A percentile compares a stretch with the other conserved stretches of the same genome.
These are phyloP conservation scores for Archivesica marissinica DNA, from an alignment of 1,140 invertebrate species.

Conservation along the genomic window DNA sequence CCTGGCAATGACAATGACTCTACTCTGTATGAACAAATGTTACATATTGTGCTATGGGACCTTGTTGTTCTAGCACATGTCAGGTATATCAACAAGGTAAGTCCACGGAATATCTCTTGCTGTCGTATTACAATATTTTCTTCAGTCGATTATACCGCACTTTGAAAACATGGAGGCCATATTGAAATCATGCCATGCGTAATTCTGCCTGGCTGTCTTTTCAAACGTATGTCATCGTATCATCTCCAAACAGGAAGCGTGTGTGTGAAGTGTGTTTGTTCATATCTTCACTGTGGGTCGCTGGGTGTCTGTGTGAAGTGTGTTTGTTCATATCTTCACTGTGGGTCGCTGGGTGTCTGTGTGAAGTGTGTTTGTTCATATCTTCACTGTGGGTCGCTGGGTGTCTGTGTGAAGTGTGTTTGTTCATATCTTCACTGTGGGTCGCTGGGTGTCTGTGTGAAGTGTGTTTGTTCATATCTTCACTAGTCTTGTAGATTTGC, in stretches of 20 bases:
- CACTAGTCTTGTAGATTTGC: background rate
- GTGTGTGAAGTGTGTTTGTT: background rate
- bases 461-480: too few relatives aligned
- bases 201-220: too few relatives aligned
- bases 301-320: too few relatives aligned
- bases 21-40: slow-evolving; percentile 28
- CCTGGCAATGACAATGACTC: slow-evolving; percentile 4
- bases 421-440: too few relatives aligned
- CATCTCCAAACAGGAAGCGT: background rate
- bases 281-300: too few relatives aligned
- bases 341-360: too few relatives aligned
- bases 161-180: background rate
- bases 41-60: slow-evolving; percentile 48
- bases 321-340: too few relatives aligned
- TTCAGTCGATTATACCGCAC: background rate
- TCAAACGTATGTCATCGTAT: background rate
- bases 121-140: background rate
- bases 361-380: too few relatives aligned
- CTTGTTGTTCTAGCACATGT: slow-evolving; percentile 15
- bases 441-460: too few relatives aligned
- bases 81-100: slow-evolving; percentile 31
- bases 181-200: too few relatives aligned
- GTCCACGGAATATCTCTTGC: background rate
- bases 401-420: too few relatives aligned
- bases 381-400: too few relatives aligned